Evolutionary conservation across 1,140 invertebrate genomes (phyloP).

Genomic region (Nylanderia fulva): DNA sequence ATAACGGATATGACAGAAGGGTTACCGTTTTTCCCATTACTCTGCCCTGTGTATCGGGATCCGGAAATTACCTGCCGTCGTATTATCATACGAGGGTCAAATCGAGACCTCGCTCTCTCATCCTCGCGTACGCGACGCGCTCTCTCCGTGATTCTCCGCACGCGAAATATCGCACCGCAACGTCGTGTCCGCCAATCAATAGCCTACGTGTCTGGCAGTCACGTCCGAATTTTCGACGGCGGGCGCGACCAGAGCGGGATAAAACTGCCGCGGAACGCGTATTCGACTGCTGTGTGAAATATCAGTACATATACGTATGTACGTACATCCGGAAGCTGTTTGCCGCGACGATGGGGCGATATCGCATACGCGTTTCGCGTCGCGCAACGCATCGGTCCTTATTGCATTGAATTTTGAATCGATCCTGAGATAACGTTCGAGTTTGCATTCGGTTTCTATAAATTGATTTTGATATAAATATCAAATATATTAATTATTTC

Average conservation of each 20-base stretch:
- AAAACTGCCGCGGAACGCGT: conserved; percentile 64
- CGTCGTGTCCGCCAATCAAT: conserved; percentile 69
- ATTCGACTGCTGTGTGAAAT: conserved; percentile 69
- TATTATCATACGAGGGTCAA: conserved; percentile 76
- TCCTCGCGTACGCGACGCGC: conserved; percentile 29
- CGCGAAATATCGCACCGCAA: conserved; percentile 61
- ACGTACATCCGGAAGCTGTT: conserved; percentile 24
- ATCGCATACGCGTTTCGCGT: not conserved
- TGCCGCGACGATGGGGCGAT: no score
- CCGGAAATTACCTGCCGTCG: conserved; percentile 75
- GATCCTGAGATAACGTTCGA: not conserved
- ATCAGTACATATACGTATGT: conserved; percentile 37
- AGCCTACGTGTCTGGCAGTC: conserved; percentile 68
- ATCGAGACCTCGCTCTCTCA: conserved; percentile 65
- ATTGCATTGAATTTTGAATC: not conserved
- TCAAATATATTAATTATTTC: not conserved
- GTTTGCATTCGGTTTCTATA: not conserved
- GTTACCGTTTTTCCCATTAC: conserved; percentile 76
- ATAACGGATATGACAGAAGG: conserved; percentile 75
- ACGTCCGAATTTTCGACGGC: conserved; percentile 58
- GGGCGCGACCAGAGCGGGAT: conserved; percentile 52
- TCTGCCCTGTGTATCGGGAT: conserved; percentile 71
- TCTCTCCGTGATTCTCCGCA: conserved; percentile 33
- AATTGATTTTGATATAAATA: not conserved
- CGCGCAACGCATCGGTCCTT: no score